These are phyloP conservation scores for Polyodon spathula DNA, from an alignment of 2,113 vertebrate genomes.

Conservation along the genomic window DNA sequence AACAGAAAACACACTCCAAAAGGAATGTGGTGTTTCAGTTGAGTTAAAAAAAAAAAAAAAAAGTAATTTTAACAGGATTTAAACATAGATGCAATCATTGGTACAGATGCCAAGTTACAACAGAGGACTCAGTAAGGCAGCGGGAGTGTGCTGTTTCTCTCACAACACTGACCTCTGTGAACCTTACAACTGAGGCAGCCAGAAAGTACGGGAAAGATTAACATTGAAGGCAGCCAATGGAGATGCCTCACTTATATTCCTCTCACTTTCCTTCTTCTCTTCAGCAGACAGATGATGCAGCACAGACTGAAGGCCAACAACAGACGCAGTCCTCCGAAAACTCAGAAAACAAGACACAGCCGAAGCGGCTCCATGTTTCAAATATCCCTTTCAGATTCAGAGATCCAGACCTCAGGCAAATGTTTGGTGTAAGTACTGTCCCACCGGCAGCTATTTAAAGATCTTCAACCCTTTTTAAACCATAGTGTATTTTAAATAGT, in stretches of 20 bases:
- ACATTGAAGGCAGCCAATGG: not conserved
- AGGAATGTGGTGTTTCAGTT: too few species aligned
- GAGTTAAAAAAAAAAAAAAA: not conserved
- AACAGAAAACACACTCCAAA: too few species aligned
- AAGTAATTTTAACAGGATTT: not conserved
- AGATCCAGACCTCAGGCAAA: conserved; percentile 94
- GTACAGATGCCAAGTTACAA: not conserved
- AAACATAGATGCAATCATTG: not conserved
- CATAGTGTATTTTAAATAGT: too few species aligned
- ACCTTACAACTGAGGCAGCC: not conserved
- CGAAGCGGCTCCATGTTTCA: conserved; percentile 91
- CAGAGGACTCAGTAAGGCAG: not conserved
- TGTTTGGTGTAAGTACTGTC: conserved; percentile 82
- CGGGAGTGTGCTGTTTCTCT: not conserved
- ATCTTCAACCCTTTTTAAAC: too few species aligned
- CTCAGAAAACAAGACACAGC: conserved; percentile 90
- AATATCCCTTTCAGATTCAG: conserved; percentile 97
- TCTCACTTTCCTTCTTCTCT: conserved; percentile 25
- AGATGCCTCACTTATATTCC: not conserved
- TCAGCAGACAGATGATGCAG: conserved; percentile 90
- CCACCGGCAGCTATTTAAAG: not conserved
- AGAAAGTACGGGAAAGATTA: too few species aligned
- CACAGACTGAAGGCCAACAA: conserved; percentile 79
- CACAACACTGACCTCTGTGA: not conserved
- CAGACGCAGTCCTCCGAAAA: conserved; percentile 81